phyloP scores from a whole-genome alignment of 2,888 invertebrate species.

The Caradrina clavipalpis region DNA sequence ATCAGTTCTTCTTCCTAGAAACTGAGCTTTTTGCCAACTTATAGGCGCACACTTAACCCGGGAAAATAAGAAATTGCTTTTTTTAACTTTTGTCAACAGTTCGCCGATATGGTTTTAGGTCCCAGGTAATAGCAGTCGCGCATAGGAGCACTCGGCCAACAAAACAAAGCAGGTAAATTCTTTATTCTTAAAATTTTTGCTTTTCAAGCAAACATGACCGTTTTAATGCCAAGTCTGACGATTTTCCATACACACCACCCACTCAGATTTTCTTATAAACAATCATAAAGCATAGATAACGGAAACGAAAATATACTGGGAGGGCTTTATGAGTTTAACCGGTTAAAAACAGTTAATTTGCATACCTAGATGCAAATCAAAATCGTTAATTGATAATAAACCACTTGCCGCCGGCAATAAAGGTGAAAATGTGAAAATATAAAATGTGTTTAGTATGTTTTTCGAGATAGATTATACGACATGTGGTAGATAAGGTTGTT shows the following conservation, averaged over 20 bases:
- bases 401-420: conserved; percentile 15
- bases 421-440: conserved; percentile 15
- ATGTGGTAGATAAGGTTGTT: neutral
- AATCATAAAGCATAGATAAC: conserved; percentile 14
- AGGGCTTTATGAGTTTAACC: neutral
- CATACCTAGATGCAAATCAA: neutral
- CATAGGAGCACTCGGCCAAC: no score
- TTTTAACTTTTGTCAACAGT: no score
- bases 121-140: no score
- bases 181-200: no score
- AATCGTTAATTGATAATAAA: conserved; percentile 14
- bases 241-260: neutral
- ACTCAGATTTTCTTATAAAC: neutral
- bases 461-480: neutral
- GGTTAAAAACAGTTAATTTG: neutral
- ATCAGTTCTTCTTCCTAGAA: no score
- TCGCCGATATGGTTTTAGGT: no score
- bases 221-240: no score
- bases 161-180: no score
- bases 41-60: no score
- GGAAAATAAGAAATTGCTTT: no score
- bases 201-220: no score
- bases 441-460: conserved; percentile 10
- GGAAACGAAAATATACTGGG: conserved; percentile 2
- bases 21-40: no score